Evolutionary conservation across 2,888 invertebrate genomes (phyloP).

Genomic region (Dorcus parallelipipedus): DNA sequence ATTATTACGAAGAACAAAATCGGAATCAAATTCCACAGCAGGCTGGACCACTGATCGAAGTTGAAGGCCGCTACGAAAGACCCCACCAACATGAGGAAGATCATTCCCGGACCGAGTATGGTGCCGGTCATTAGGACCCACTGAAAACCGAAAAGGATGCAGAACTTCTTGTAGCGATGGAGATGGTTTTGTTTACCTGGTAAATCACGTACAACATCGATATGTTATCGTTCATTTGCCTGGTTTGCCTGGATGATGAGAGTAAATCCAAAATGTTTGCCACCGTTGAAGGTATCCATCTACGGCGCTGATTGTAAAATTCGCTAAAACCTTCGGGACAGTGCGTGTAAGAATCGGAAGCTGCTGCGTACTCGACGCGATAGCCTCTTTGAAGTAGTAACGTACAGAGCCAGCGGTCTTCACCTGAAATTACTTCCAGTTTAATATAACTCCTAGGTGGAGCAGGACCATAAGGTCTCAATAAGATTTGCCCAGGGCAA

Average conservation of each 20-base stretch:
- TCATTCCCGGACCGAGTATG: conserved; percentile 77
- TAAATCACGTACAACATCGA: conserved; percentile 76
- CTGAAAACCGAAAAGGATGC: conserved; percentile 53
- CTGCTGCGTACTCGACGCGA: conserved; percentile 91
- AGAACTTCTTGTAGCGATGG: not conserved
- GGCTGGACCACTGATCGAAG: conserved; percentile 64
- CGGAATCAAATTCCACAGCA: conserved; percentile 66
- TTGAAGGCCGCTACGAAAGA: conserved; percentile 77
- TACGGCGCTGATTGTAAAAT: conserved; percentile 91
- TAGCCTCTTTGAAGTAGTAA: conserved; percentile 87
- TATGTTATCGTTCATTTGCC: conserved; percentile 83
- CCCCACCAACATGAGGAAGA: conserved; percentile 79
- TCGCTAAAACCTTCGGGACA: conserved; percentile 90
- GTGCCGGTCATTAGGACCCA: conserved; percentile 69
- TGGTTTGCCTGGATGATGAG: conserved; percentile 71
- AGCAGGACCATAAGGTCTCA: too few relatives aligned
- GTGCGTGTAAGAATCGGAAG: conserved; percentile 92
- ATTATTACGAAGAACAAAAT: conserved; percentile 62
- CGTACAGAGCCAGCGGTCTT: conserved; percentile 95
- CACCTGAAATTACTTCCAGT: conserved; percentile 54
- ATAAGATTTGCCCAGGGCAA: too few relatives aligned
- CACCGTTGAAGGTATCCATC: conserved; percentile 96
- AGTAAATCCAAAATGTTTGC: conserved; percentile 91
- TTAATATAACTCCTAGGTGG: too few relatives aligned
- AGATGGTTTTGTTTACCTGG: conserved; percentile 50